Evolutionary conservation across 2,113 vertebrate species (phyloP), one percentile per base, ranked within the genome.

Genomic region (Seriola aureovittata): DNA sequence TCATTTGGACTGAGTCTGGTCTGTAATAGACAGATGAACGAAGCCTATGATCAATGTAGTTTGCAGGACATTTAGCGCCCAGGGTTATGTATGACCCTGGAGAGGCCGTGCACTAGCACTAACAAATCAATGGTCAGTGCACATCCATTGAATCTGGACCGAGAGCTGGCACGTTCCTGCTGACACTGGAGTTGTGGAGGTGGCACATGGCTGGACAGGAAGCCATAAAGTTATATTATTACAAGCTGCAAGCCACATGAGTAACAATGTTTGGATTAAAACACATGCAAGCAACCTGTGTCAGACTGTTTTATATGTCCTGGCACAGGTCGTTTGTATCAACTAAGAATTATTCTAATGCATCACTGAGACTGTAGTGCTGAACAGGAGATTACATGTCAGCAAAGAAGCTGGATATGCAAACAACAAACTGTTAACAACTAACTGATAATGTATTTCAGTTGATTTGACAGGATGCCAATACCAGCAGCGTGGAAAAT

Each of bases 51-150:
- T 96, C 94, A 85, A 95, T 95, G 81, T 21, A 57, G 58, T 88
- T 91, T 62, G 81, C 78, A 92, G 92, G 92, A 87, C 92, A 87
- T 90, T 89, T 48, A 79, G 74, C 40, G 93, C 95, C 92, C 58
- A 16, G 65, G 93, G 95, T 85, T 72, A 85, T 74, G 87, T 46
- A 81, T 48, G 94, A 94, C 95, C 94, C 88, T 50, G 8, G 72
- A 85, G 75, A 88, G 87, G 68, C 84, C 82, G 85, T 66, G 71
- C 46, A 36, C 71, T 34, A 5, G n/a, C 25, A 42, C 84, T 80
- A 62, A 87, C 85, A 82, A 90, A 94, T 94, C 93, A 88, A 94
- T 94, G 78, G 65, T 50, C 85, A 63, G 71, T 83, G 11, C 76
- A 57, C 69, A 79, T 75, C 73, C 80, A 87, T 62, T 71, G 89